A percentile compares a stretch with the other conserved stretches of the same genome.
Conservation (phyloP, 2,797 vertebrate genomes). For the Alcedo quadribrachys region DNA sequence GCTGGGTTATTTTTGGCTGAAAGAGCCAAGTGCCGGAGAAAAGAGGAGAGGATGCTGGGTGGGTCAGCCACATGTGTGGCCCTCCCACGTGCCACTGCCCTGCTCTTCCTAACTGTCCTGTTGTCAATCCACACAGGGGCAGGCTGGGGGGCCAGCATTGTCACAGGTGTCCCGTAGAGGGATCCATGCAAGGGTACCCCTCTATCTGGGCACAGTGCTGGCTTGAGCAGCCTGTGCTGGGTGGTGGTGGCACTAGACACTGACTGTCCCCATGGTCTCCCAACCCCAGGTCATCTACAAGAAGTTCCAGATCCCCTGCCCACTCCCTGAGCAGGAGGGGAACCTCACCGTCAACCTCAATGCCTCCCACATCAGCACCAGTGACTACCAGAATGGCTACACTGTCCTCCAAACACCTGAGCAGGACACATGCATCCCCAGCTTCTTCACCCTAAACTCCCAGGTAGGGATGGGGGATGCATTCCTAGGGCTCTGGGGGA, state of each 20-base stretch:
- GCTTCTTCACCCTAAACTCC: slow-evolving; percentile 91
- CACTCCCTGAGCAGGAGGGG: slow-evolving; percentile 78
- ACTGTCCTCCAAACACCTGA: slow-evolving; percentile 20
- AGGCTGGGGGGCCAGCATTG: rapidly evolving
- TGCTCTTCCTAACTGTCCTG: rapidly evolving
- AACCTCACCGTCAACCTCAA: slow-evolving; percentile 81
- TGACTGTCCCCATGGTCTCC: rapidly evolving
- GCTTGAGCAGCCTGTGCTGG: rapidly evolving
- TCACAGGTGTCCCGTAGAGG: neutral
- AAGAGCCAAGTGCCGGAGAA: neutral
- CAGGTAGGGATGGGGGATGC: slow-evolving; percentile 80
- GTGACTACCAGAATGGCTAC: slow-evolving; percentile 71
- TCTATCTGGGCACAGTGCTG: rapidly evolving
- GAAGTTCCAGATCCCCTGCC: slow-evolving; percentile 93
- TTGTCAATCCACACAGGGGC: neutral
- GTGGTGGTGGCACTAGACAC: rapidly evolving
- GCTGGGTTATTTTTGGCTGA: slow-evolving; percentile 59
- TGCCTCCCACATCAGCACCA: neutral
- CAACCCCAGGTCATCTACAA: slow-evolving; percentile 91
- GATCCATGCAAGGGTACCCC: neutral
- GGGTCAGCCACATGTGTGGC: neutral
- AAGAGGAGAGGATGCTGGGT: neutral
- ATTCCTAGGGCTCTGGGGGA: neutral
- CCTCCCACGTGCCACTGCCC: neutral
- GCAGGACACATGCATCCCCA: slow-evolving; percentile 80